Evolutionary conservation across 2,888 invertebrate genomes (phyloP), one percentile per base, ranked within the genome.

Genomic region (Ditula angustiorana): DNA sequence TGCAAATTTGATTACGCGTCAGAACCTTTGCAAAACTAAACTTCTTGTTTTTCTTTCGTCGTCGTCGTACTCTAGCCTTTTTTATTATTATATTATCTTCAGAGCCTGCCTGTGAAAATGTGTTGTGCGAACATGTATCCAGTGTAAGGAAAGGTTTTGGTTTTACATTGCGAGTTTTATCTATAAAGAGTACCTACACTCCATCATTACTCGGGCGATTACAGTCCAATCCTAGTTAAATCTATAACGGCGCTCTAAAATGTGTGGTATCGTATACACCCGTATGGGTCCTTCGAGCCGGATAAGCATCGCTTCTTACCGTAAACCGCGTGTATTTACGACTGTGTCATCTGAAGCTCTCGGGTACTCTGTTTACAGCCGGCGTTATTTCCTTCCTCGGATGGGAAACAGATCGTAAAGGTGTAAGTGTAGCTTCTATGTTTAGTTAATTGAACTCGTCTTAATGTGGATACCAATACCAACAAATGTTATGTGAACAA

Each of bases 301-400:
- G 71, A 69, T 71, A 57, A 63, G 67, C 74, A 73, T 74, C 72
- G 47, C 71, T 71, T 71, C 67, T 30, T 68, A 65, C 72, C 66
- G 72, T 78, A 77, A 79, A 79, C 70, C 67, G 70, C 64, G 58
- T 53, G 68, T 76, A 74, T 79, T 76, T 77, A 78, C 72, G 74
- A 68, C 44, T 62, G 30, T 35, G 66, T 55, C 64, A 69, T 57
- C 70, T 62, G 66, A 66, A 69, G 49, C 44, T 57, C 44, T 35
- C 23, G 11, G 35, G 33, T 60, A 44, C 61, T 24, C 52, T 10
- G 30, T 64, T 64, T 64, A 59, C 46, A 61, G 21, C 52, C 21
- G 16, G 28, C 52, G 26, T 58, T 46, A 44, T 52, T 46, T 64
- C 52, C 30, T 53, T 52, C 30, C 53, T 44, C 44, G 19, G 33